A percentile compares a stretch with the other conserved stretches of the same genome.
Conservation (phyloP, 2,113 vertebrate genomes). For the Alexandromys fortis region DNA sequence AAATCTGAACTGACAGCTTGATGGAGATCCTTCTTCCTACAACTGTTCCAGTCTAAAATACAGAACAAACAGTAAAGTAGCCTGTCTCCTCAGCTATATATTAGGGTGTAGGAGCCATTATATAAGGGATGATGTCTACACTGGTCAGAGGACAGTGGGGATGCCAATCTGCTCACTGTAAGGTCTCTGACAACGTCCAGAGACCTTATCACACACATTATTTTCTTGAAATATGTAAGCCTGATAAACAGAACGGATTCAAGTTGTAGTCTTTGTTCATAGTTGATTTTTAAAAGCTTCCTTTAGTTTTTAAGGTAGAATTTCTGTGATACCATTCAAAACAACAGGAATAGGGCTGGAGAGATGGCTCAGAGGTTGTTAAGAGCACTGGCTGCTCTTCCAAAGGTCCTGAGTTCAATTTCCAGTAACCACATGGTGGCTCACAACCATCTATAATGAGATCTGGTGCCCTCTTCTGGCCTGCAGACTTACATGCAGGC, state of each 20-base stretch:
- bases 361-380: no score
- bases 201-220: not conserved
- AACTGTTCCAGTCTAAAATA: slow-evolving; percentile 77
- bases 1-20: slow-evolving; percentile 76
- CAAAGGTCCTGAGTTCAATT: no score
- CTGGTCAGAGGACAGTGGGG: not conserved
- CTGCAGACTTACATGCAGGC: no score
- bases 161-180: not conserved
- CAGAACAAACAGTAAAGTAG: slow-evolving; percentile 71
- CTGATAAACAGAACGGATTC: not conserved
- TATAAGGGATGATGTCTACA: not conserved
- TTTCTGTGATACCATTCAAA: not conserved
- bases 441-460: no score
- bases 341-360: not conserved
- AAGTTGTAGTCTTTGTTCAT: not conserved
- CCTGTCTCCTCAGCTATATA: not conserved
- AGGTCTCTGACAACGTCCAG: not conserved
- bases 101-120: not conserved
- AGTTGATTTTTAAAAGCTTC: not conserved
- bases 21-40: slow-evolving; percentile 73
- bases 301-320: not conserved
- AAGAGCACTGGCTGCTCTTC: no score
- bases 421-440: no score
- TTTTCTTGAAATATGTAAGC: slow-evolving; percentile 8
- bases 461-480: no score